These are phyloP conservation scores for Sebastes wilsoni DNA, from an alignment of 2,797 vertebrate species.

Conservation along the genomic window DNA sequence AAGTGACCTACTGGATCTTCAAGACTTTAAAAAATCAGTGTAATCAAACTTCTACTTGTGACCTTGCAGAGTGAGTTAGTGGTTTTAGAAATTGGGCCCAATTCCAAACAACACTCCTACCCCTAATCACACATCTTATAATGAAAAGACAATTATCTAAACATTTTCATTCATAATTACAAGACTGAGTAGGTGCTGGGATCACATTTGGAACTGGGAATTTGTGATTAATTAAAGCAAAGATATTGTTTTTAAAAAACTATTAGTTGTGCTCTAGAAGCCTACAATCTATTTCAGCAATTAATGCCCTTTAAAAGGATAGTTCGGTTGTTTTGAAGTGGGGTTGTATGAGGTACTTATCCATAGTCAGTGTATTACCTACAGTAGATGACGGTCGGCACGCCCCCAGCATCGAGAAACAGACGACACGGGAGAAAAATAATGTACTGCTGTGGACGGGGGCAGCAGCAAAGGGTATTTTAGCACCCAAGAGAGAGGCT, in stretches of 20 bases:
- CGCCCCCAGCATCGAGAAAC: no score
- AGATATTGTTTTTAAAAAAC: neutral
- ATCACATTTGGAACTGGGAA: constrained; percentile 15
- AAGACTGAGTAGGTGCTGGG: neutral
- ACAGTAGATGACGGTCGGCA: no score
- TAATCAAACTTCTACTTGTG: neutral
- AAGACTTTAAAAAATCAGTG: neutral
- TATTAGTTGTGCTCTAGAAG: neutral
- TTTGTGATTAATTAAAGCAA: neutral
- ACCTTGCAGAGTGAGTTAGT: constrained; percentile 8
- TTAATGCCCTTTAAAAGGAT: neutral
- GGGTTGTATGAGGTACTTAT: no score
- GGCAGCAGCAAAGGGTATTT: no score
- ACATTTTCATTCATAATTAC: neutral
- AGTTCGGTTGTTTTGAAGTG: no score
- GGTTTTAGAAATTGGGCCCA: constrained; percentile 3
- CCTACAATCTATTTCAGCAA: neutral
- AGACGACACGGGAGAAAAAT: no score
- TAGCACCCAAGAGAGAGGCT: accelerated
- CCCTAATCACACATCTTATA: neutral
- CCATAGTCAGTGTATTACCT: no score
- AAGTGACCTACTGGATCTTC: constrained; percentile 46
- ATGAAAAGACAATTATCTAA: neutral
- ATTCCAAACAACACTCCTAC: constrained; percentile 13
- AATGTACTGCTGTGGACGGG: no score